Evolutionary conservation across 2,888 invertebrate genomes (phyloP).

Genomic region (Xanthorhoe spadicearia): DNA sequence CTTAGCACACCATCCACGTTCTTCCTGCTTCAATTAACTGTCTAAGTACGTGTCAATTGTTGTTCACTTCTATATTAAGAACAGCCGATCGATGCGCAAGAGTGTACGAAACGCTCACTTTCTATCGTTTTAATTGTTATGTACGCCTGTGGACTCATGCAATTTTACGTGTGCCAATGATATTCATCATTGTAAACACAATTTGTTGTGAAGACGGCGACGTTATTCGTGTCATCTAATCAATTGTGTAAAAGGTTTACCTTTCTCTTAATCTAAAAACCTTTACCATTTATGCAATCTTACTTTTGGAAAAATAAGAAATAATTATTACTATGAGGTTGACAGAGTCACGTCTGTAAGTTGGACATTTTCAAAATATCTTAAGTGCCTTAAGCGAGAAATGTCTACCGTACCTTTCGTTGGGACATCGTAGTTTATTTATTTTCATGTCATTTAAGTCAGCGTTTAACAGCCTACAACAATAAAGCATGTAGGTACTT

Average conservation of each 20-base stretch:
- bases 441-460: no score
- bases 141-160: conserved; percentile 73
- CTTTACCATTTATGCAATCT: no score
- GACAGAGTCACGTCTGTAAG: no score
- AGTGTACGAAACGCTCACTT: conserved; percentile 73
- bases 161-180: conserved; percentile 82
- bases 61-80: conserved; percentile 72
- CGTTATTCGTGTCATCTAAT: neutral
- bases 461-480: no score
- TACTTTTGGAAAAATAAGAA: no score
- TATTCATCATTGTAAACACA: conserved; percentile 62
- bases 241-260: neutral
- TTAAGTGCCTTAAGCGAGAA: neutral
- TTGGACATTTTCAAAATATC: no score
- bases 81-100: conserved; percentile 61
- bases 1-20: conserved; percentile 41
- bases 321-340: no score
- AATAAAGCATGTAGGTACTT: no score
- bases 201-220: neutral
- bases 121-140: conserved; percentile 84
- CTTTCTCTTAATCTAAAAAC: no score
- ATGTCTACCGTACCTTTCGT: neutral
- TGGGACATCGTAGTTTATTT: no score
- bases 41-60: conserved; percentile 72
- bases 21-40: conserved; percentile 43